Base-by-base conservation (phyloP, 1,140 invertebrate species). In the Chelonus insularis region DNA sequence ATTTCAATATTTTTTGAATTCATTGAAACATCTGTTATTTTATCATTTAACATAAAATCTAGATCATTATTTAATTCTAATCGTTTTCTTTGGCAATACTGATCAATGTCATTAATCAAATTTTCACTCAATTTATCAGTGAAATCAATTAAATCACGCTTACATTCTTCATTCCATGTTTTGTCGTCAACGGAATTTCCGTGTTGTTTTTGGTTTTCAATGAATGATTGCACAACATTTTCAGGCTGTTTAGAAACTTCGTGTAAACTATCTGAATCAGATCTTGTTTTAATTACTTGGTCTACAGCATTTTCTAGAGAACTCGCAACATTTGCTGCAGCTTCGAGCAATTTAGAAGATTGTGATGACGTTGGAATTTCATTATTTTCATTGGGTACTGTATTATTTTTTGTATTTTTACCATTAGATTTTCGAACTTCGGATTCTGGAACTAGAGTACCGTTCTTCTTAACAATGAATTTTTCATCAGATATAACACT, bases 81-180 rank as follows among this genome's bases (percentile, higher is more conserved):
- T 41, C 50, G 48, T 37, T 51, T 64, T 51, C 67, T 71, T 11
- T 71, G 68, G 55, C 72, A 73, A 54, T 85, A 91, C 72, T 89
- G 86, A 69, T 92, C 89, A 45, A 91, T 87, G 77, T 92, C 89
- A 57, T 88, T 84, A 41, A 91, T 81, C 25, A 92, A 76, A 69
- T 90, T 90, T 68, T 89, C 89, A 59, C 84, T 86, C 3, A 90
- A 73, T 71, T 91, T 89, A 69, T 93, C 90, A 0, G 89, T 90
- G 65, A 91, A 91, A 66, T 91, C 89, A 1, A 87, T 87, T 39
- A 92, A 78, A 72, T 91, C 87, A 65, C 86, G 85, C 58, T 83
- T 80, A 52, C 85, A 86, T 61, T 89, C 87, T 70, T 88, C 84
- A 64, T 83, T 84, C 84, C 87, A 88, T 0, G 78, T 77, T 63